Conservation (phyloP, 2,797 vertebrate genomes). For the Hephaestus fuliginosus region DNA sequence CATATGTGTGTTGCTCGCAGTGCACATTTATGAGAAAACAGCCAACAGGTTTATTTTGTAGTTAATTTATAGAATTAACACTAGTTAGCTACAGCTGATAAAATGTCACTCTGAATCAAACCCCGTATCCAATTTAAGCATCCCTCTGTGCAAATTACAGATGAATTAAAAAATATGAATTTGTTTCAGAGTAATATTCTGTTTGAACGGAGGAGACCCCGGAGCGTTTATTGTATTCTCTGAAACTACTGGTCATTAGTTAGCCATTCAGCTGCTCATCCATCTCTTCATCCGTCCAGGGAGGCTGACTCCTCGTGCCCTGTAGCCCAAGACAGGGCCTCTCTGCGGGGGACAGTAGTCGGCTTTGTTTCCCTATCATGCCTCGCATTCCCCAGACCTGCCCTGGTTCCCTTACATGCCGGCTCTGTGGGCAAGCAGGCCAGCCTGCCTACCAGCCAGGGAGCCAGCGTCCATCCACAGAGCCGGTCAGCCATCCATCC, state of each 20-base stretch:
- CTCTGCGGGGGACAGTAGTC: slow-evolving; percentile 83
- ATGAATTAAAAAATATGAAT: not conserved
- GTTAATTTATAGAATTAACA: not conserved
- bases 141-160: not conserved
- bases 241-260: slow-evolving; percentile 5
- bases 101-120: not conserved
- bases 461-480: slow-evolving; percentile 65
- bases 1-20: not conserved
- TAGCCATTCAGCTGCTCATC: slow-evolving; percentile 49
- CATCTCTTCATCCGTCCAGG: slow-evolving; percentile 38
- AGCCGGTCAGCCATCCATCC: slow-evolving; percentile 65
- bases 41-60: not conserved
- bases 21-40: not conserved
- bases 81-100: not conserved
- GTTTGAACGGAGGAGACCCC: not conserved
- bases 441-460: slow-evolving; percentile 50
- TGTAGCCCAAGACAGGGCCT: slow-evolving; percentile 74
- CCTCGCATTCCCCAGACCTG: slow-evolving; percentile 84
- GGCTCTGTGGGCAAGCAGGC: slow-evolving; percentile 69
- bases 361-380: slow-evolving; percentile 84
- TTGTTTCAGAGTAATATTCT: not conserved
- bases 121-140: not conserved
- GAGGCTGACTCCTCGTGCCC: slow-evolving; percentile 67
- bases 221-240: slow-evolving; percentile 14
- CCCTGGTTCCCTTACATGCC: slow-evolving; percentile 71